A percentile compares a stretch with the other conserved stretches of the same genome.
These are phyloP conservation scores for Trichonephila clavipes DNA, from an alignment of 1,140 invertebrate species.

Conservation along the genomic window DNA sequence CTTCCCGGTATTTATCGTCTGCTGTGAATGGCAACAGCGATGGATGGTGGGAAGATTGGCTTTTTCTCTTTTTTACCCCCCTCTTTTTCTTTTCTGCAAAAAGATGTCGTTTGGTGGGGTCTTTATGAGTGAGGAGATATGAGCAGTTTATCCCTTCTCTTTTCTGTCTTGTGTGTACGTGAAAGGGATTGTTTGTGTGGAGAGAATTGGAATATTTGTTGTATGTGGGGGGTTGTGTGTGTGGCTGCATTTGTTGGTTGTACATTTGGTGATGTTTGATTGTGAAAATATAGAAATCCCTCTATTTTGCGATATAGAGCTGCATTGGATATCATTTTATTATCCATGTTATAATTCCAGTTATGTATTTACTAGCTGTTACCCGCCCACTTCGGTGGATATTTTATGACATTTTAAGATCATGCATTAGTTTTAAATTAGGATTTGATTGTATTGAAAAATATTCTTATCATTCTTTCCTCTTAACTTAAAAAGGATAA, in stretches of 20 bases:
- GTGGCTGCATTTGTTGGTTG: background rate
- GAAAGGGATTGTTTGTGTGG: background rate
- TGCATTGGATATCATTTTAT: no score
- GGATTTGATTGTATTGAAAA: no score
- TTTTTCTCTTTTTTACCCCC: background rate
- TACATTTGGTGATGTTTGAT: background rate
- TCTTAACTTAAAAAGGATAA: no score
- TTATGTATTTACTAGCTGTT: no score
- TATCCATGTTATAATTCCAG: no score
- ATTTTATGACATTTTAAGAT: no score
- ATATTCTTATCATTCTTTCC: no score
- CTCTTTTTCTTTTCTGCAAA: background rate
- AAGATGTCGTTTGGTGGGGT: background rate
- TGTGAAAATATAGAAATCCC: no score
- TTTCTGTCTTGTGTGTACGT: background rate
- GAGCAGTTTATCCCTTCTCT: background rate
- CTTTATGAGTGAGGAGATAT: background rate
- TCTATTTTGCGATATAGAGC: no score
- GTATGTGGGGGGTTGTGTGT: background rate
- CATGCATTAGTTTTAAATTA: no score
- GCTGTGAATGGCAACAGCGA: slow-evolving; percentile 46
- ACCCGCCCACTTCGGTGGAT: no score
- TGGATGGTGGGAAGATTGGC: slow-evolving; percentile 16
- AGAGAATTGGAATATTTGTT: background rate
- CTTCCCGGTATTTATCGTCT: slow-evolving; percentile 54